phyloP scores from a whole-genome alignment of 2,113 vertebrate genomes.

The Aspidoscelis tigris region DNA sequence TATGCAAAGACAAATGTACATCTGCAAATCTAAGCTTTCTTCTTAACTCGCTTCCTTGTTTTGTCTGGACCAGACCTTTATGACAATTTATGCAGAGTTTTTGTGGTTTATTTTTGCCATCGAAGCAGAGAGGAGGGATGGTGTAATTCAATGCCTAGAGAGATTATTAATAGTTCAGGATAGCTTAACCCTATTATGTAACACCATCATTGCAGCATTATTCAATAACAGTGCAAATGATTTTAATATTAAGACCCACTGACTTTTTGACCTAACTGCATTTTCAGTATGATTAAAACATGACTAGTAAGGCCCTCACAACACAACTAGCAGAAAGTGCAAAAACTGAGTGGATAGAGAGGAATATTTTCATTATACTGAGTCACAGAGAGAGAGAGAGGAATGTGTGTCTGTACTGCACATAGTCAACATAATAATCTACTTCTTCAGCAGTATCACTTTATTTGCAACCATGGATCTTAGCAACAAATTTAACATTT shows the following conservation, averaged over 20 bases:
- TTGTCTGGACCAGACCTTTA: conserved; percentile 63
- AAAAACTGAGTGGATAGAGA: conserved; percentile 54
- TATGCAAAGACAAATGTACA: conserved; percentile 35
- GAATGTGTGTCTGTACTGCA: conserved; percentile 27
- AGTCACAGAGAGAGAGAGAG: conserved; percentile 26
- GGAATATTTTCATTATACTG: conserved; percentile 32
- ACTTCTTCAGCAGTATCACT: neutral
- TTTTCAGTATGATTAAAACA: conserved; percentile 61
- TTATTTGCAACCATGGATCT: no score
- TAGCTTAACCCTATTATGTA: conserved; percentile 75
- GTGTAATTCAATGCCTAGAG: conserved; percentile 74
- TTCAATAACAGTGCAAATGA: conserved; percentile 74
- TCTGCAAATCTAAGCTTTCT: conserved; percentile 43
- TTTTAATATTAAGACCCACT: conserved; percentile 63
- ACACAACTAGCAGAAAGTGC: conserved; percentile 55
- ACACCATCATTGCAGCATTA: conserved; percentile 69
- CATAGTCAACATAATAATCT: conserved; percentile 32
- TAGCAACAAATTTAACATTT: no score
- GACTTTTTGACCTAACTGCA: conserved; percentile 59
- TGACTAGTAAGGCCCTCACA: conserved; percentile 50
- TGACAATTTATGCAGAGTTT: conserved; percentile 53
- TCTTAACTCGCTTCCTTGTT: conserved; percentile 53
- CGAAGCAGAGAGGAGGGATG: neutral
- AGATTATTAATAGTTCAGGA: conserved; percentile 76
- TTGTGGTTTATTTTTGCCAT: conserved; percentile 59